These are phyloP conservation scores for Paramisgurnus dabryanus DNA, from an alignment of 2,113 vertebrate species.

Conservation along the genomic window DNA sequence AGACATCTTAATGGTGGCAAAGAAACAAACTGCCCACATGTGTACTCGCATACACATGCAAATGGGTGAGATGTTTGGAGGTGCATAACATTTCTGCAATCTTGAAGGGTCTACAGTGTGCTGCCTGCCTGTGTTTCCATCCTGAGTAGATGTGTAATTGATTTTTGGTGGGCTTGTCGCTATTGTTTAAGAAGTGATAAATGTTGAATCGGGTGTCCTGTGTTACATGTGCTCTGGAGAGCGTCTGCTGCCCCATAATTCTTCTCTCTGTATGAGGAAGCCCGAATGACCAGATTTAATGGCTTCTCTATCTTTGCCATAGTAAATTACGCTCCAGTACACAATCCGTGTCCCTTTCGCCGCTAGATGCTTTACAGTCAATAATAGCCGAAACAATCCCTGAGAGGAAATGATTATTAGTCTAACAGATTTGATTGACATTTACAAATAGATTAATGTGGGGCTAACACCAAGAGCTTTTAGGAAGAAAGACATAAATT, in stretches of 20 bases:
- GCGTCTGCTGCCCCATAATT: slow-evolving; percentile 38
- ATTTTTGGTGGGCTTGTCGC: slow-evolving; percentile 45
- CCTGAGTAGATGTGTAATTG: slow-evolving; percentile 48
- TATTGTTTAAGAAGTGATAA: slow-evolving; percentile 52
- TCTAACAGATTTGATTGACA: slow-evolving; percentile 28
- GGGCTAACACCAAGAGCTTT: slow-evolving; percentile 31
- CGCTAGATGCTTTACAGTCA: slow-evolving; percentile 37
- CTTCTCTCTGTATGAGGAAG: slow-evolving; percentile 42
- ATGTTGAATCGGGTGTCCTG: slow-evolving; percentile 48
- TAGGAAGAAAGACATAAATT: background rate
- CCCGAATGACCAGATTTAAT: slow-evolving; percentile 46
- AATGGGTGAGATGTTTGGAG: slow-evolving; percentile 3
- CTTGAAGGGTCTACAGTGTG: slow-evolving; percentile 16
- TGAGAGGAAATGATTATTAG: slow-evolving; percentile 31
- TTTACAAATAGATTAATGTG: slow-evolving; percentile 27
- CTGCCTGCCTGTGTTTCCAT: slow-evolving; percentile 23
- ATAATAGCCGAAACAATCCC: slow-evolving; percentile 40
- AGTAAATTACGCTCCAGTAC: slow-evolving; percentile 42
- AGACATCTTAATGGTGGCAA: slow-evolving; percentile 15
- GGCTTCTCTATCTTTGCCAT: slow-evolving; percentile 49
- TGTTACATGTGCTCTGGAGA: slow-evolving; percentile 45
- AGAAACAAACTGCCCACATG: slow-evolving; percentile 15
- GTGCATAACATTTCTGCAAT: background rate
- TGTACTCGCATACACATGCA: slow-evolving; percentile 8
- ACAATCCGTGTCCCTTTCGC: slow-evolving; percentile 16